Evolutionary conservation across 2,113 vertebrate genomes (phyloP), one percentile per base, ranked within the genome.

Genomic region (Cisticola juncidis): DNA sequence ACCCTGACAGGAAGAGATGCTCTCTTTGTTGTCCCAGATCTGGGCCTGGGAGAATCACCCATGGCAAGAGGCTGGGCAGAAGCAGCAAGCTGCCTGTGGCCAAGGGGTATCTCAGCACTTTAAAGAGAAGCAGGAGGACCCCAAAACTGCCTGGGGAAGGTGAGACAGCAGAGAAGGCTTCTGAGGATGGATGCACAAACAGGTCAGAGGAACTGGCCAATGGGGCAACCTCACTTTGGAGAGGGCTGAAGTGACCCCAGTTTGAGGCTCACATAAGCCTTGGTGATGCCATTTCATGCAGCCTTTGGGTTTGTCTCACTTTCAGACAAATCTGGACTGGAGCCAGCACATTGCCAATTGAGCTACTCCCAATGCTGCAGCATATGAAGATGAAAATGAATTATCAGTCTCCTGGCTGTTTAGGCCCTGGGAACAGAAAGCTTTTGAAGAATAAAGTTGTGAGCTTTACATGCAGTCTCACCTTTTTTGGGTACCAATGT

Each of bases 21-120:
- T 83, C 23, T 76, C 24, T 28, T 65, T 3, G 0, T n/a, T 80
- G 15, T 45, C 47, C 60, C 51, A 88, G 35, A 83, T 26, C 25
- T 84, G 36, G 38, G 21, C 12, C 17, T 29, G 15, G 26, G 11
- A 14, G 7, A 18, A 5, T 85, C 66, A 62, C 33, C 56, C 36
- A 24, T 0, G 0, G 40, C 47, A 87, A 33, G 18, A 51, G 20
- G 36, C 3, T 21, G 21, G 11, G 21, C 35, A 80, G 76, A 45
- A 87, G 36, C 11, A 68, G 45, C 60, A 54, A 66, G 38, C 28
- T 79, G 38, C 36, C 19, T 2, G 2, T 53, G 45, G 56, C 58
- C 36, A 38, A 3, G 4, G 8, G 25, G 6, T 44, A 48, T 58
- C 36, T 68, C 81, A 87, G 22, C 24, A 21, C 16, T 57, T 57